phyloP scores from a whole-genome alignment of 1,140 invertebrate genomes.

The Magallana gigas region DNA sequence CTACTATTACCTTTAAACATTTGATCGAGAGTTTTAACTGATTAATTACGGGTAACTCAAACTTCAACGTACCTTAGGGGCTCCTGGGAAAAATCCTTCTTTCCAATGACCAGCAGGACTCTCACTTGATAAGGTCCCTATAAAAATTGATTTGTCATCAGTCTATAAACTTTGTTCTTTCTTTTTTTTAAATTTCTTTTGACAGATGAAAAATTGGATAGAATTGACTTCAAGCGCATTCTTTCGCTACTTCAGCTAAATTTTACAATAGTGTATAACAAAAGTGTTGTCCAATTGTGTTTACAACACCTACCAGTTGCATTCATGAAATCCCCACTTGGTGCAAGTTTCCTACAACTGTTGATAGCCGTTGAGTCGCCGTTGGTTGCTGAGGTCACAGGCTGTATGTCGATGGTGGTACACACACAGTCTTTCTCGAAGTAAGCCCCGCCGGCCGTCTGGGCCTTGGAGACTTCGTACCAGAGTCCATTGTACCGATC shows the following conservation, averaged over 20 bases:
- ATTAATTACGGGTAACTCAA: too few species aligned
- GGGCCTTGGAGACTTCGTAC: constrained; percentile 71
- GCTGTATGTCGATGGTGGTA: constrained; percentile 69
- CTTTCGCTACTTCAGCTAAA: too few species aligned
- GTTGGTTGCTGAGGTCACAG: constrained; percentile 59
- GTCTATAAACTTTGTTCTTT: too few species aligned
- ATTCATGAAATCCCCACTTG: constrained; percentile 66
- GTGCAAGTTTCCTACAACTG: constrained; percentile 67
- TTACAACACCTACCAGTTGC: constrained; percentile 64
- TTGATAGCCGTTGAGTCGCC: constrained; percentile 72
- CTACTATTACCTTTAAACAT: too few species aligned
- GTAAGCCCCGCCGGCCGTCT: constrained; percentile 73
- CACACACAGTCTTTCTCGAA: constrained; percentile 77
- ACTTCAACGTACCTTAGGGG: constrained; percentile 59
- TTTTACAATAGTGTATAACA: too few species aligned
- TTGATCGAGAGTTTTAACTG: too few species aligned
- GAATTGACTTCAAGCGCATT: too few species aligned
- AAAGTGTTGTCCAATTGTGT: background rate
- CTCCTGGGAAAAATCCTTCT: constrained; percentile 71
- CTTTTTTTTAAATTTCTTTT: too few species aligned
- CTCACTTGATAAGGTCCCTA: constrained; percentile 66
- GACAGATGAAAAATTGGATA: background rate
- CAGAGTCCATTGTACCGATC: constrained; percentile 64
- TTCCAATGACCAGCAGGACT: constrained; percentile 73
- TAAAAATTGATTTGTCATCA: background rate